Evolutionary conservation across 2,888 invertebrate genomes (phyloP).

Genomic region (Ennomos erosarius): DNA sequence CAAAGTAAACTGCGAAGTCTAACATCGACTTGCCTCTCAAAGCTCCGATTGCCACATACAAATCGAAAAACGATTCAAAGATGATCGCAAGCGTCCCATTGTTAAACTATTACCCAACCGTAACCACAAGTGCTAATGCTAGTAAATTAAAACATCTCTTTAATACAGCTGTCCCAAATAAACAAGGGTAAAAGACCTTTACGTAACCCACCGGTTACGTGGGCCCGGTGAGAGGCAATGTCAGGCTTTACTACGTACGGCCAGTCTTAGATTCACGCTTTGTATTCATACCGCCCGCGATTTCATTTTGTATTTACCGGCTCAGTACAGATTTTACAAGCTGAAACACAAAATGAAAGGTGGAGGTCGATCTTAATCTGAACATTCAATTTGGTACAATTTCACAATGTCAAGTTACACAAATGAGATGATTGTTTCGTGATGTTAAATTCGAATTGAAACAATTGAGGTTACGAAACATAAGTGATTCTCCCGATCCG

Average conservation of each 20-base stretch:
- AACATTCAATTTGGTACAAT: conserved; percentile 56
- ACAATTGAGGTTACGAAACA: conserved; percentile 34
- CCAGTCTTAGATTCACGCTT: conserved; percentile 53
- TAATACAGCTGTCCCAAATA: conserved; percentile 78
- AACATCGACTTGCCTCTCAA: conserved; percentile 51
- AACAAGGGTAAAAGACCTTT: conserved; percentile 84
- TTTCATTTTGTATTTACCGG: conserved; percentile 22
- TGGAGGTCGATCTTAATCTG: conserved; percentile 58
- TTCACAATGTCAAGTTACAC: conserved; percentile 57
- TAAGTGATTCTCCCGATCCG: too few species aligned
- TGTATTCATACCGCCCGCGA: conserved; percentile 14
- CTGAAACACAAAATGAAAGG: conserved; percentile 50
- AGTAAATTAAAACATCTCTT: conserved; percentile 77
- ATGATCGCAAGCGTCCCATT: conserved; percentile 49
- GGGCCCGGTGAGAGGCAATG: conserved; percentile 80
- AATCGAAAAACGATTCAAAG: conserved; percentile 62
- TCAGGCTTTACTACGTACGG: conserved; percentile 63
- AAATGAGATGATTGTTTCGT: conserved; percentile 47
- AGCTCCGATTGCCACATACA: conserved; percentile 62
- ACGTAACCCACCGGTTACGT: conserved; percentile 77
- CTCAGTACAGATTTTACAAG: conserved; percentile 22
- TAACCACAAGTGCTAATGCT: conserved; percentile 67
- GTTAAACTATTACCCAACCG: conserved; percentile 63
- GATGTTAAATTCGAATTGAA: conserved; percentile 31
- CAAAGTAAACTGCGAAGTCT: conserved; percentile 14